Percentiles rank a stretch among this genome's conserved stretches.
Conservation (phyloP, 2,797 vertebrate species). For the Syngnathus acus region DNA sequence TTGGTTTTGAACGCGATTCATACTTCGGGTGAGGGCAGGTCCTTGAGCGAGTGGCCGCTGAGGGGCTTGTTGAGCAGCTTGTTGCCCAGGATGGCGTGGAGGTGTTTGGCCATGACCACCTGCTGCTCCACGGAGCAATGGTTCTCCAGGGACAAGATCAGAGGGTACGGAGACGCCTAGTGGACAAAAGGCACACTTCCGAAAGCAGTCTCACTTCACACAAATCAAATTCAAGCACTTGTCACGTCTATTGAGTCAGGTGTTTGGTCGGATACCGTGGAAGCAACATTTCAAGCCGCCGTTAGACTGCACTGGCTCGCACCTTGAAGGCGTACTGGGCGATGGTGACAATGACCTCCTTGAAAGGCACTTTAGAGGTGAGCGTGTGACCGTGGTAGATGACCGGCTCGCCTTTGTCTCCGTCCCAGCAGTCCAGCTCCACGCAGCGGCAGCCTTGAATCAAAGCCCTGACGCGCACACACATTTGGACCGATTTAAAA, state of each 20-base stretch:
- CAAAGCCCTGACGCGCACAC: slow-evolving; percentile 74
- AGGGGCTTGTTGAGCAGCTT: slow-evolving; percentile 78
- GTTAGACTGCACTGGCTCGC: slow-evolving; percentile 6
- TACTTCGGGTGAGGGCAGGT: slow-evolving; percentile 89
- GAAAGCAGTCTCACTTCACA: neutral
- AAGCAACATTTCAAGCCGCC: too few relatives aligned
- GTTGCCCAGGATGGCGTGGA: slow-evolving; percentile 80
- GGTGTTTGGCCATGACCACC: slow-evolving; percentile 82
- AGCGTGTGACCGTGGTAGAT: slow-evolving; percentile 92
- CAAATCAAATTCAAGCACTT: neutral
- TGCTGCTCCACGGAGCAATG: slow-evolving; percentile 96
- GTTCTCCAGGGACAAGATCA: slow-evolving; percentile 92
- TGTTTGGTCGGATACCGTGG: too few relatives aligned
- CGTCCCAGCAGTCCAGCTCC: slow-evolving; percentile 97
- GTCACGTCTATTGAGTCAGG: neutral
- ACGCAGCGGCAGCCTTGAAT: slow-evolving; percentile 92
- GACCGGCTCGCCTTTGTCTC: slow-evolving; percentile 82
- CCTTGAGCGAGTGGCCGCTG: slow-evolving; percentile 45
- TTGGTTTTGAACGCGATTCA: slow-evolving; percentile 3
- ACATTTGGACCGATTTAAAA: too few relatives aligned
- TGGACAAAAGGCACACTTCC: neutral
- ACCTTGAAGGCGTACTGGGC: slow-evolving; percentile 87
- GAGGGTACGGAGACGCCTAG: slow-evolving; percentile 60
- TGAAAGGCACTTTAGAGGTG: slow-evolving; percentile 92
- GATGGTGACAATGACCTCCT: slow-evolving; percentile 88